phyloP scores from a whole-genome alignment of 1,140 invertebrate species.

The Bombus pyrosoma region DNA sequence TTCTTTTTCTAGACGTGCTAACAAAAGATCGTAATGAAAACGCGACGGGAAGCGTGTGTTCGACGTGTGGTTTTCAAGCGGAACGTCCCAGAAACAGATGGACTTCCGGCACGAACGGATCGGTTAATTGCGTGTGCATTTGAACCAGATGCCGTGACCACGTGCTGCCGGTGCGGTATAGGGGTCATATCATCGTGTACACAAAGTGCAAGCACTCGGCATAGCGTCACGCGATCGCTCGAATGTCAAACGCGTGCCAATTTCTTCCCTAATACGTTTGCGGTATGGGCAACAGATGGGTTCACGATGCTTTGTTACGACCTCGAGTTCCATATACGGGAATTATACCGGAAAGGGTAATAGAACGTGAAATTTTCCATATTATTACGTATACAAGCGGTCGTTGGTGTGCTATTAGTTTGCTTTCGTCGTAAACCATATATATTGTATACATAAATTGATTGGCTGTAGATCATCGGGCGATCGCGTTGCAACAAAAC shows the following conservation, averaged over 20 bases:
- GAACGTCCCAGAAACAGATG: slow-evolving; percentile 49
- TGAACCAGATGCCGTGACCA: slow-evolving; percentile 51
- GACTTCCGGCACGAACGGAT: slow-evolving; percentile 57
- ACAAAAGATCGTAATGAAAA: neutral
- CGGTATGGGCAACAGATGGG: neutral
- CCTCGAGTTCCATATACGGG: neutral
- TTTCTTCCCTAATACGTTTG: slow-evolving; percentile 28
- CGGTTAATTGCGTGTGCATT: slow-evolving; percentile 53
- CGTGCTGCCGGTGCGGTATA: slow-evolving; percentile 34
- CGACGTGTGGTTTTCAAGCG: slow-evolving; percentile 34
- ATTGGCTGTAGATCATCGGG: neutral
- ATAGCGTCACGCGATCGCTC: slow-evolving; percentile 40
- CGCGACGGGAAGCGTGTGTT: slow-evolving; percentile 21
- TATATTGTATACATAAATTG: neutral
- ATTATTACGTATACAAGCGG: neutral
- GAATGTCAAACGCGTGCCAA: slow-evolving; percentile 42
- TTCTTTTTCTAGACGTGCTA: neutral
- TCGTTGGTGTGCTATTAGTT: neutral
- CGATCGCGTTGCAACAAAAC: slow-evolving; percentile 8
- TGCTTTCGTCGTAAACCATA: neutral
- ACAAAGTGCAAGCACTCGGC: slow-evolving; percentile 11
- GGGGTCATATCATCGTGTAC: slow-evolving; percentile 40
- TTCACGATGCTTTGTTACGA: neutral
- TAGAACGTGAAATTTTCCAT: neutral
- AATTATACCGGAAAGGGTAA: neutral